Base-by-base conservation (phyloP, 2,113 vertebrate genomes). In the Rana temporaria region DNA sequence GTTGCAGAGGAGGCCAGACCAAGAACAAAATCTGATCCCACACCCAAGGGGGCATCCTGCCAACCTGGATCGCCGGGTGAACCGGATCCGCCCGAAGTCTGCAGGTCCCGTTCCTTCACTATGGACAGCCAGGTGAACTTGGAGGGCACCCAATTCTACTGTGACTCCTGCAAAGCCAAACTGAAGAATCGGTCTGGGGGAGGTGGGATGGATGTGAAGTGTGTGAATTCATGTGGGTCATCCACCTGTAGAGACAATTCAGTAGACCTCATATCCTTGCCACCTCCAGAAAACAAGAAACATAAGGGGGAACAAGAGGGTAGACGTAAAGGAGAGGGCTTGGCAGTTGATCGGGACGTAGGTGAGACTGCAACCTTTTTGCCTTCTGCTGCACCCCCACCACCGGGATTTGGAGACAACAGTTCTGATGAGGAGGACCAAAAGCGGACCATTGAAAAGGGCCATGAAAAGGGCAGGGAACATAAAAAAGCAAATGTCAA, bases 391-490 rank as follows among this genome's bases (percentile, higher is more conserved):
- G 94, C 98, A 0, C 97, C 96, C 0, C 98, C 98, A 4, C 98
- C 98, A 22, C 98, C 98, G 0, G 98, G 98, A 74, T 99, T 99
- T 90, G 94, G 96, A 81, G 98, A 99, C 90, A 98, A 99, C 90
- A 98, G 97, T 85, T 99, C 98, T 0, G 98, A 99, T 4, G 98
- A 99, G 87, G 98, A 99, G 0, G 97, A 99, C 75, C 82, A 92
- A 69, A 99, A 98, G 88, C 96, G 95, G 84, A 81, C 94, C 76
- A 85, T 93, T 0, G 88, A 82, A 7, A 56, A 74, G 65, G n/a
- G 34, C 48, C 69, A 70, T 20, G 90, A 85, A 22, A 90, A 93
- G 81, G 86, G 87, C 86, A 63, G 38, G 30, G 78, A 62, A 55
- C 91, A 92, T 84, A 90, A 92, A 82, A 90, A 90, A 76, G 86